phyloP scores from a whole-genome alignment of 2,113 vertebrate genomes.

The Carollia perspicillata region DNA sequence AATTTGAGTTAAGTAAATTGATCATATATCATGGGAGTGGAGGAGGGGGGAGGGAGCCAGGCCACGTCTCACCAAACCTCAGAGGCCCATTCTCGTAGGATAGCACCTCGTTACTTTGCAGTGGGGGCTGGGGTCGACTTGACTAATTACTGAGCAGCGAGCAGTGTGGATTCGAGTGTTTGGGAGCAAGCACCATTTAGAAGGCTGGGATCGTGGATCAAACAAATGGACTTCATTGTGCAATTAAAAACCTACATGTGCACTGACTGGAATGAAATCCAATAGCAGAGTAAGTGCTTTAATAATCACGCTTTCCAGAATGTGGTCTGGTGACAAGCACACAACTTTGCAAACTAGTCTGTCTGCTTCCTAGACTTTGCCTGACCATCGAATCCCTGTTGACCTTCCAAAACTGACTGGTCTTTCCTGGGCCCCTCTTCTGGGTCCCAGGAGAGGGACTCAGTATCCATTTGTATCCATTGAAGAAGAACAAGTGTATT shows the following conservation, averaged over 20 bases:
- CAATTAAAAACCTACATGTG: conserved; percentile 55
- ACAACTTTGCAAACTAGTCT: not conserved
- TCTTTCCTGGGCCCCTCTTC: not conserved
- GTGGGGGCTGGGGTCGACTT: conserved; percentile 26
- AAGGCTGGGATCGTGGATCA: not conserved
- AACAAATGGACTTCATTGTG: conserved; percentile 56
- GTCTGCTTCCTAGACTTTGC: not conserved
- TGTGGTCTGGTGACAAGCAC: not conserved
- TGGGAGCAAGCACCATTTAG: conserved; percentile 29
- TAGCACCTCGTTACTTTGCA: conserved; percentile 42
- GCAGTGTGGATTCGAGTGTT: not conserved
- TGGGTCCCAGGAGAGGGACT: no score
- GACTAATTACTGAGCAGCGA: conserved; percentile 38
- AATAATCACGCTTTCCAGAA: conserved; percentile 29
- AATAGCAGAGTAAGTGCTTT: conserved; percentile 54
- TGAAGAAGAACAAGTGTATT: not conserved
- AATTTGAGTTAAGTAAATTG: conserved; percentile 59
- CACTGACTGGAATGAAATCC: conserved; percentile 56
- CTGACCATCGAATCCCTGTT: not conserved
- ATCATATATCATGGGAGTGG: conserved; percentile 30
- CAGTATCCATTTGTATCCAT: not conserved
- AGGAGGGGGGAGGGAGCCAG: not conserved
- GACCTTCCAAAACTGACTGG: not conserved
- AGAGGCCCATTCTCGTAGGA: conserved; percentile 29
- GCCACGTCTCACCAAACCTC: conserved; percentile 51